A percentile compares a stretch with the other conserved stretches of the same genome.
Evolutionary conservation across 2,797 vertebrate genomes (phyloP).

Genomic region (Sphenopsis melanotis): DNA sequence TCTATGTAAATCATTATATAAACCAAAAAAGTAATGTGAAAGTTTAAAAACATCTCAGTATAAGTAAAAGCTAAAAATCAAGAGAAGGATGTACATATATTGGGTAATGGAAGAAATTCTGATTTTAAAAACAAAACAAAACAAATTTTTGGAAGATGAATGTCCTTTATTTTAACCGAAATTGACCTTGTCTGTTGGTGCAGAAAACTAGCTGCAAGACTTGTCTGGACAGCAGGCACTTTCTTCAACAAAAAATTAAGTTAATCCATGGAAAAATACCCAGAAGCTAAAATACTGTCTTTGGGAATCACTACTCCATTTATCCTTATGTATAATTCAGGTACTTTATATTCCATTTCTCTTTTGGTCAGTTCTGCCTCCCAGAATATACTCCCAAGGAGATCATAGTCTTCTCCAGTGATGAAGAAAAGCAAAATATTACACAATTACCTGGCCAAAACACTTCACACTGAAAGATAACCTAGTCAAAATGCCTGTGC

Average conservation of each 20-base stretch:
- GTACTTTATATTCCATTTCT: not conserved
- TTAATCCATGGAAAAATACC: not conserved
- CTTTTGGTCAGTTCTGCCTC: not conserved
- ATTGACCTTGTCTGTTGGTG: not conserved
- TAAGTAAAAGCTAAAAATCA: not conserved
- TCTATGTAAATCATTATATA: not conserved
- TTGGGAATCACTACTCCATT: rapidly evolving
- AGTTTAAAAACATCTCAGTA: not conserved
- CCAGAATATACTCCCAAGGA: not conserved
- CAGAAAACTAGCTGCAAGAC: not conserved
- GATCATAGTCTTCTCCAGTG: not conserved
- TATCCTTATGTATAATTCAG: not conserved
- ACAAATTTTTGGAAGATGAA: not conserved
- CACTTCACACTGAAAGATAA: not conserved
- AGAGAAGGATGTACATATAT: not conserved
- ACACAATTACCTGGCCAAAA: not conserved
- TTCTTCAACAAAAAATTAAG: not conserved
- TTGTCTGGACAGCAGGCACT: not conserved
- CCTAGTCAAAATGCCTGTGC: not conserved
- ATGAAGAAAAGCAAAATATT: not conserved
- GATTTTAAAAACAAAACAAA: too few species aligned
- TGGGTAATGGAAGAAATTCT: not conserved
- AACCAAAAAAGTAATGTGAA: not conserved
- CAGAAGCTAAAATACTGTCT: not conserved
- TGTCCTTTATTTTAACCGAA: not conserved